Conservation (phyloP, 2,888 invertebrate genomes). For the Tachina lurida region DNA sequence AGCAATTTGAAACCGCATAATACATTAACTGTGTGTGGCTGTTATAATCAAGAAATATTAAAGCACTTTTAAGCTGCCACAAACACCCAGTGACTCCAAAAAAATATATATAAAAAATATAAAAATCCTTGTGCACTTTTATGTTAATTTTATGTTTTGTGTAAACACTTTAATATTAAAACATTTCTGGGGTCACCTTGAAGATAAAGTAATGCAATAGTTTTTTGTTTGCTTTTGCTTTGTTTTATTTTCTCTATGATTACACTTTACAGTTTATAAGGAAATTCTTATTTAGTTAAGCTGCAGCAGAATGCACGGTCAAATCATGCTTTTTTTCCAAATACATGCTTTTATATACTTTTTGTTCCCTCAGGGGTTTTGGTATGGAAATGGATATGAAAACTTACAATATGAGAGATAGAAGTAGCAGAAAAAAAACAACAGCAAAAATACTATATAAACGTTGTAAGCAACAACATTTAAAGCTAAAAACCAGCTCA, state of each 20-base stretch:
- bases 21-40: conserved; percentile 41
- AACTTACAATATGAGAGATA: conserved; percentile 4
- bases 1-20: conserved; percentile 62
- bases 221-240: conserved; percentile 30
- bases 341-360: not conserved
- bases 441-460: not conserved
- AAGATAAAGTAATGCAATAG: conserved; percentile 49
- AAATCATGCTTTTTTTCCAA: conserved; percentile 38
- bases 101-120: too few species aligned
- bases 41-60: conserved; percentile 44
- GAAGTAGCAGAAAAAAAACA: not conserved
- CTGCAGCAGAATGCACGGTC: conserved; percentile 55
- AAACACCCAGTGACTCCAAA: not conserved
- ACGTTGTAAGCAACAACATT: conserved; percentile 11
- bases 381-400: conserved; percentile 20
- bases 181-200: conserved; percentile 64
- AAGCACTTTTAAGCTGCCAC: conserved; percentile 27
- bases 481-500: conserved; percentile 27
- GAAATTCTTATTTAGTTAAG: conserved; percentile 63
- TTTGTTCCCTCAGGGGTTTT: conserved; percentile 37
- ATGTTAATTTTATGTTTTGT: conserved; percentile 51
- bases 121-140: conserved; percentile 25
- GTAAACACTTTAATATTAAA: conserved; percentile 36
- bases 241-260: conserved; percentile 1
- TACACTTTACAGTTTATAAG: conserved; percentile 50